These are phyloP conservation scores for Drosophila meridiana DNA, from an alignment of 2,888 invertebrate genomes.

Conservation along the genomic window DNA sequence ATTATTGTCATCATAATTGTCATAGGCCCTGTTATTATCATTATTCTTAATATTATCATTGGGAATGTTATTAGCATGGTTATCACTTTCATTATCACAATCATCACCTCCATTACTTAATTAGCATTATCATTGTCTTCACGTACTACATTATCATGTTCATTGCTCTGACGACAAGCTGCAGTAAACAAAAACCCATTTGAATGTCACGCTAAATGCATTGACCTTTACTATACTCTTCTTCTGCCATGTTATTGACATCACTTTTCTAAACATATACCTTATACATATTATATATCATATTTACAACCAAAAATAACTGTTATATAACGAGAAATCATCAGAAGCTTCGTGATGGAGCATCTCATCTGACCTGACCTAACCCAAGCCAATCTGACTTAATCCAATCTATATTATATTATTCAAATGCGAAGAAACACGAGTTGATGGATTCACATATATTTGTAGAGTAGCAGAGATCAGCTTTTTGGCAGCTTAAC, in stretches of 20 bases:
- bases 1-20: neutral
- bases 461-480: neutral
- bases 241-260: neutral
- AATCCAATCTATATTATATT: constrained; percentile 1
- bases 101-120: neutral
- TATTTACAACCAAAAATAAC: neutral
- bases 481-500: neutral
- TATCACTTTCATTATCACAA: neutral
- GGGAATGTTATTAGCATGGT: neutral
- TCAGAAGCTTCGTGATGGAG: neutral
- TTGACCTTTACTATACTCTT: neutral
- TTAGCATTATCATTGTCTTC: neutral
- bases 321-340: neutral
- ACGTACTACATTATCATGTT: neutral
- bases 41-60: neutral
- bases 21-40: neutral
- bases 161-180: neutral
- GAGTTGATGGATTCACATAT: neutral
- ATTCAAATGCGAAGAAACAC: constrained; percentile 1
- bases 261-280: neutral
- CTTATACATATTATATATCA: neutral
- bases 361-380: neutral
- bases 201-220: neutral
- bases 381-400: neutral
- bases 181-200: neutral